These are phyloP conservation scores for Antheraea mylitta DNA, from an alignment of 1,140 invertebrate species.

Conservation along the genomic window DNA sequence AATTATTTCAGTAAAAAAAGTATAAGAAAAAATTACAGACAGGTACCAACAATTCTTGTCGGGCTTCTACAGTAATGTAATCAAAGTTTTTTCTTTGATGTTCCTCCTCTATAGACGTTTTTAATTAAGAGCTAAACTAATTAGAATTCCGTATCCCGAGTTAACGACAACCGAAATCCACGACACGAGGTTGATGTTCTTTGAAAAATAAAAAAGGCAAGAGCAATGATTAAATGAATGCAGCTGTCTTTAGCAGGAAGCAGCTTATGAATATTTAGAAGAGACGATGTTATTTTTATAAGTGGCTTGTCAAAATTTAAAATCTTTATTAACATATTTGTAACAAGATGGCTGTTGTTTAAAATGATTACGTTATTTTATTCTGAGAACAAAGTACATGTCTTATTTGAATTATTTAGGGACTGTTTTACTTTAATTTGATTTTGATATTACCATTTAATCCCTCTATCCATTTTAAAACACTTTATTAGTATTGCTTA, in stretches of 20 bases:
- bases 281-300: background rate
- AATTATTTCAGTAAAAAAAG: background rate
- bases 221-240: conserved; percentile 1
- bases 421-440: too few relatives aligned
- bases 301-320: background rate
- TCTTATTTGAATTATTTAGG: too few relatives aligned
- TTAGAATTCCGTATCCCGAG: background rate
- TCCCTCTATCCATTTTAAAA: too few relatives aligned
- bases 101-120: background rate
- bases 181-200: background rate
- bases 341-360: too few relatives aligned
- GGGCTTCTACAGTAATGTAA: background rate
- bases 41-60: background rate
- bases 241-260: background rate
- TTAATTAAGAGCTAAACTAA: conserved; percentile 5
- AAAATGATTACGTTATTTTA: too few relatives aligned
- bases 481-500: too few relatives aligned
- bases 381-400: too few relatives aligned
- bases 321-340: background rate
- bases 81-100: conserved; percentile 2
- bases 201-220: background rate
- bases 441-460: too few relatives aligned
- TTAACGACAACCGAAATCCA: background rate
- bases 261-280: conserved; percentile 3
- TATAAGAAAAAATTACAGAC: background rate